phyloP scores from a whole-genome alignment of 2,888 invertebrate species.

The Muschampia plurimacula region DNA sequence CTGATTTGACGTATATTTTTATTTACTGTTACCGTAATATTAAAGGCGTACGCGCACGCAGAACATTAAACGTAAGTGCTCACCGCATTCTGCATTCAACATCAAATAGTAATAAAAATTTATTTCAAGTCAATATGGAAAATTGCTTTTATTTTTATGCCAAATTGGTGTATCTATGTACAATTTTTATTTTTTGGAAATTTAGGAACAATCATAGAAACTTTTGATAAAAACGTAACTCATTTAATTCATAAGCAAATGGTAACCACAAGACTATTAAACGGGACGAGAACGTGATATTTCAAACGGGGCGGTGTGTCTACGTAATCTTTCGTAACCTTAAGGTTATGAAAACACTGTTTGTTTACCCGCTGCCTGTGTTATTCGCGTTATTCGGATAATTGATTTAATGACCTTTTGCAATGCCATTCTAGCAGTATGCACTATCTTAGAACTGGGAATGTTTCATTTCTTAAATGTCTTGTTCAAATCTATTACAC shows the following conservation, averaged over 20 bases:
- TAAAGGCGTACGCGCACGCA: conserved; percentile 13
- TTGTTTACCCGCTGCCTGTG: conserved; percentile 42
- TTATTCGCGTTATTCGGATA: neutral
- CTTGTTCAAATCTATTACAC: neutral
- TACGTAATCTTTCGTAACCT: conserved; percentile 60
- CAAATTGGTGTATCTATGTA: too few relatives aligned
- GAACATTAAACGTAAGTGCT: conserved; percentile 5
- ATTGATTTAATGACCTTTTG: conserved; percentile 4
- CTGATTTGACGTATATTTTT: conserved; percentile 56
- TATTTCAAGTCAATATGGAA: neutral
- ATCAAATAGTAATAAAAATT: neutral
- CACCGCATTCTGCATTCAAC: neutral
- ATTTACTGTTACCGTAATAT: conserved; percentile 8
- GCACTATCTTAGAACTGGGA: neutral
- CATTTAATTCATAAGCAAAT: neutral
- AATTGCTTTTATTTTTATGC: neutral
- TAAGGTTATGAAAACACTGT: conserved; percentile 49
- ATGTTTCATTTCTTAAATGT: neutral
- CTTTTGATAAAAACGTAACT: neutral
- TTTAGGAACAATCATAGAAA: neutral
- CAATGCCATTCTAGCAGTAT: neutral
- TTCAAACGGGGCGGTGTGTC: conserved; percentile 47
- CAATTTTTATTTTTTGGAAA: too few relatives aligned
- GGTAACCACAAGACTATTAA: too few relatives aligned
- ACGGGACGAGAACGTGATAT: too few relatives aligned